These are phyloP conservation scores for Cynoglossus semilaevis DNA, from an alignment of 2,113 vertebrate genomes.

Conservation along the genomic window DNA sequence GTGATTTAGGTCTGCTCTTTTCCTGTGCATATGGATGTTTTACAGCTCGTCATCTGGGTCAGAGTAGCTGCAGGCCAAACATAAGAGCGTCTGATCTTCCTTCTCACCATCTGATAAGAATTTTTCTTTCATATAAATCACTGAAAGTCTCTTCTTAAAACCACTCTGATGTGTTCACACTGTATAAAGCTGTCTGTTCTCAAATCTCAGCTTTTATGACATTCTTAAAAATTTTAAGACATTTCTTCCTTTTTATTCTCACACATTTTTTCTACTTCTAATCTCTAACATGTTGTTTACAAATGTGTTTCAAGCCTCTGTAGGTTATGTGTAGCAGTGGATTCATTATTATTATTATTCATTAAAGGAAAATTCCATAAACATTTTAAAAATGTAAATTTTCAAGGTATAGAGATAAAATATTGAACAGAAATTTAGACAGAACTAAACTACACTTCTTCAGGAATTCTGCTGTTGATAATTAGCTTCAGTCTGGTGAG, in stretches of 20 bases:
- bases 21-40: conserved; percentile 19
- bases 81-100: conserved; percentile 16
- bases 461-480: background rate
- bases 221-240: too few relatives aligned
- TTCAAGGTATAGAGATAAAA: too few relatives aligned
- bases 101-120: conserved; percentile 14
- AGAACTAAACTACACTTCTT: too few relatives aligned
- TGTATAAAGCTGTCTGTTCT: background rate
- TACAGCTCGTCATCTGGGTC: conserved; percentile 29
- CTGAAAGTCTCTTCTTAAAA: conserved; percentile 15
- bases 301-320: too few relatives aligned
- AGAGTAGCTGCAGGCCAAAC: conserved; percentile 14
- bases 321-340: too few relatives aligned
- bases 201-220: background rate
- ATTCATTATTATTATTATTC: too few relatives aligned
- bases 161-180: background rate
- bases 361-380: too few relatives aligned
- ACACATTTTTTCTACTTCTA: too few relatives aligned
- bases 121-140: background rate
- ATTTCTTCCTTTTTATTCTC: too few relatives aligned
- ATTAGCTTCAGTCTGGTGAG: background rate
- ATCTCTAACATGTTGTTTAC: too few relatives aligned
- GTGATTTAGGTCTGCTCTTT: background rate
- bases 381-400: too few relatives aligned
- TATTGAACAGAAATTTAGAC: too few relatives aligned